Base-by-base conservation (phyloP, 2,888 invertebrate species). In the Leucania comma region DNA sequence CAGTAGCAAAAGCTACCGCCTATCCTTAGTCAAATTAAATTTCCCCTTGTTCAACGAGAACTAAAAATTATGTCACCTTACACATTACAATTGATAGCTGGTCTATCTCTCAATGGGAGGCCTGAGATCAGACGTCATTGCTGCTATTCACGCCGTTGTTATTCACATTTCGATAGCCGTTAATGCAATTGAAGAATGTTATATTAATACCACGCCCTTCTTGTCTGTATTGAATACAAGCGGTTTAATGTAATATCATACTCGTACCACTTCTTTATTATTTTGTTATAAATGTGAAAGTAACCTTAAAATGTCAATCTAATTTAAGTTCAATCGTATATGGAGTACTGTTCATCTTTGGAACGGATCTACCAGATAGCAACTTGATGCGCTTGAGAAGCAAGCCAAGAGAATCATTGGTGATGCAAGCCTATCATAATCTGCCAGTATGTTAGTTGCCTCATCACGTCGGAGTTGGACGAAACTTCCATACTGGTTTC, bases 31-130 rank as follows among this genome's bases (percentile, higher is more conserved):
- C 10, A 38, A 74, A 12, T 29, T 4, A 6, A 5, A 26, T 54
- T 53, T 35, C 6, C 38, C 38, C 4, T 48, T 75, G 58, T 26
- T 65, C 58, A 80, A 80, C 29, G 54, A 48, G 32, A 48, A 57
- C 29, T 72, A 22, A 70, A 70, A 70, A 51, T 20, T 59, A 50
- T 14, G 51, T 42, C 20, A 51, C 48, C 24, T 57, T 42, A 22
- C 53, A 50, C 62, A 32, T 26, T 38, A 8, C 48, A 35, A n/a
- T 50, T 54, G 48, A 58, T 64, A 26, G 35, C 38, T n/a, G n/a
- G n/a, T n/a, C n/a, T 22, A 17, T 54, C 22, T 42, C 73, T 1
- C 78, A 53, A 61, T 35, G 24, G 72, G 83, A 2, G 35, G 53
- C 29, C 42, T 29, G 10, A 42, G 12, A 29, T 66, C 35, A 48